phyloP scores from a whole-genome alignment of 2,888 invertebrate genomes.

The Caenorhabditis uteleia region DNA sequence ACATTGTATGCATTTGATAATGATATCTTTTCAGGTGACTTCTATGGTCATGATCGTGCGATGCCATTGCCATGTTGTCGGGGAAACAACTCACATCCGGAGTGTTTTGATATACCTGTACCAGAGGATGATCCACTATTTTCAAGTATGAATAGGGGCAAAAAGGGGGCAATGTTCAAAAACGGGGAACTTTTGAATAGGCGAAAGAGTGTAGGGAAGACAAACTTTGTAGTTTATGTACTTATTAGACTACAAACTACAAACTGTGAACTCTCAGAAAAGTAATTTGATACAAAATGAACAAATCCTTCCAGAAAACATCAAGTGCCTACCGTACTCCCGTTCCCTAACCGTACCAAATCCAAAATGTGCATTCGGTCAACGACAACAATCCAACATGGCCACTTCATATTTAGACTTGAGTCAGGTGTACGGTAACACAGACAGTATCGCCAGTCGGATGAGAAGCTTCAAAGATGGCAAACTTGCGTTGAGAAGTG shows the following conservation, averaged over 20 bases:
- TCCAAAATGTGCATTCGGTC: slow-evolving; percentile 65
- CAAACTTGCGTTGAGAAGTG: slow-evolving; percentile 47
- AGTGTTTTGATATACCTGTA: slow-evolving; percentile 61
- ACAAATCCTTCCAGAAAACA: slow-evolving; percentile 14
- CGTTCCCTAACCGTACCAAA: slow-evolving; percentile 61
- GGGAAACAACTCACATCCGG: slow-evolving; percentile 53
- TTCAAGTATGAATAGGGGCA: no score
- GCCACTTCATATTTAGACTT: slow-evolving; percentile 82
- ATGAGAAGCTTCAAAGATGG: slow-evolving; percentile 77
- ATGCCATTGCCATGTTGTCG: slow-evolving; percentile 70
- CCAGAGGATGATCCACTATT: slow-evolving; percentile 75
- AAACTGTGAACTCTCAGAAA: no score
- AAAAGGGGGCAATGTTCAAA: no score
- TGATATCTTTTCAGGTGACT: slow-evolving; percentile 29
- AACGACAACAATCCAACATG: slow-evolving; percentile 87
- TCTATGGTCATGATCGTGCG: slow-evolving; percentile 74
- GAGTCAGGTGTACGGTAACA: slow-evolving; percentile 88
- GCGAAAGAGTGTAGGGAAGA: no score
- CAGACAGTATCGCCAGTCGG: slow-evolving; percentile 80
- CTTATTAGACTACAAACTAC: no score
- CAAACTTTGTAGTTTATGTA: no score
- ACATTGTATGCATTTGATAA: no score
- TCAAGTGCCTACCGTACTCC: slow-evolving; percentile 60
- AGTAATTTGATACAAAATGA: background rate
- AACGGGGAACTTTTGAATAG: no score